These are phyloP conservation scores for Colaptes auratus DNA, from an alignment of 2,113 vertebrate species.

Conservation along the genomic window DNA sequence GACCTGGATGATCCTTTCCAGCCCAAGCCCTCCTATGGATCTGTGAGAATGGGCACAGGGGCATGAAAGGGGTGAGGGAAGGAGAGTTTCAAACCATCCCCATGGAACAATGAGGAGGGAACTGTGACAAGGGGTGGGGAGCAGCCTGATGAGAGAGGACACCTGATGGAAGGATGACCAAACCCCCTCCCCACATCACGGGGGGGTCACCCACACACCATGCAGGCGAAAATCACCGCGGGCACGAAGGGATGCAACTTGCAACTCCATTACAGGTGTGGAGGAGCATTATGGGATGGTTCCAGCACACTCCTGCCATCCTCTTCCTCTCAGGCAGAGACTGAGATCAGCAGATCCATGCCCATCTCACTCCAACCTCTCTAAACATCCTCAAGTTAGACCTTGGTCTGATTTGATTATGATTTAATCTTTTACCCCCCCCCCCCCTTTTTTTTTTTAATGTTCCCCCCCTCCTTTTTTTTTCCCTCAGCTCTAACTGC, in stretches of 20 bases:
- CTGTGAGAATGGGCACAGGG: background rate
- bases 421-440: background rate
- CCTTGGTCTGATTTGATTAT: background rate
- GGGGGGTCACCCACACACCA: fast-evolving
- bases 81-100: background rate
- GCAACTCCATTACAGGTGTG: fast-evolving
- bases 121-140: background rate
- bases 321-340: background rate
- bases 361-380: fast-evolving
- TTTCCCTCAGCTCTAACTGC: background rate
- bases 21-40: background rate
- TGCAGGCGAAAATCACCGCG: fast-evolving
- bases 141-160: background rate
- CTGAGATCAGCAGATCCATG: background rate
- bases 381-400: background rate
- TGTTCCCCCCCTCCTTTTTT: no score
- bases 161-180: background rate
- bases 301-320: background rate
- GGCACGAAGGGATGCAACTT: fast-evolving
- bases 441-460: no score
- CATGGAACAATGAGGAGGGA: background rate
- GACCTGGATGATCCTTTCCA: no score
- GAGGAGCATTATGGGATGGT: background rate
- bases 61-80: background rate
- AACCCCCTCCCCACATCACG: no score